Evolutionary conservation across 2,113 vertebrate species (phyloP), one percentile per base, ranked within the genome.

Genomic region (Neodon shergylaensis): DNA sequence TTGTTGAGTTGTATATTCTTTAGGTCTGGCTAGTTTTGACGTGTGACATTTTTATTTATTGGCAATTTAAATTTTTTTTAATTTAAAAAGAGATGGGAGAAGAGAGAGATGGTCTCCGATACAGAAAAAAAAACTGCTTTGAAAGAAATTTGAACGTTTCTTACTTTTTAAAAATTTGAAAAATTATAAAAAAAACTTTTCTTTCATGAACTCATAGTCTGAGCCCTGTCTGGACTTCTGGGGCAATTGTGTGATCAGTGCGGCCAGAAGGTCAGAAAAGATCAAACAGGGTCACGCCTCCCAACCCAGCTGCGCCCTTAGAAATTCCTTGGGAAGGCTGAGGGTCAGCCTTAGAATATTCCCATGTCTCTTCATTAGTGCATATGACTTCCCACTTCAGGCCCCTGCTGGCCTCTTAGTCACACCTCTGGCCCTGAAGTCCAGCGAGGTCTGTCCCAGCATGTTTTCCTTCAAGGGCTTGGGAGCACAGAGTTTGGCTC

Each of bases 381-480:
- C 12, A 7, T 65, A 42, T 49, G 68, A n/a, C 36, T 44, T 39
- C 4, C 28, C 3, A 1, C 10, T 61, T 42, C 9, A 17, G 0
- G 39, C 52, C 90, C 73, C 86, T 1, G 10, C 12, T n/a, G 36
- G 14, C 3, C 13, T 42, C 47, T 87, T 26, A 3, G 7, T 13
- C 10, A 33, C 33, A 21, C 17, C 6, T 54, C 28, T 36, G n/a
- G 24, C 11, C 28, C 70, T 1, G 26, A 21, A 16, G 39, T 66
- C 70, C 31, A n/a, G 44, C 0, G 0, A 26, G 31, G 10, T 8
- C 44, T 28, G 10, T 39, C 16, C 33, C 36, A 42, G 52, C 12
- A 0, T 7, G 10, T 12, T 36, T 39, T 44, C 1, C 16, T 11
- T 31, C 26, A 13, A 26, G 31, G 12, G 52, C 52, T 68, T 2